Conservation (phyloP, 92 coral and sea anemone species). For the Actinostola sp. region DNA sequence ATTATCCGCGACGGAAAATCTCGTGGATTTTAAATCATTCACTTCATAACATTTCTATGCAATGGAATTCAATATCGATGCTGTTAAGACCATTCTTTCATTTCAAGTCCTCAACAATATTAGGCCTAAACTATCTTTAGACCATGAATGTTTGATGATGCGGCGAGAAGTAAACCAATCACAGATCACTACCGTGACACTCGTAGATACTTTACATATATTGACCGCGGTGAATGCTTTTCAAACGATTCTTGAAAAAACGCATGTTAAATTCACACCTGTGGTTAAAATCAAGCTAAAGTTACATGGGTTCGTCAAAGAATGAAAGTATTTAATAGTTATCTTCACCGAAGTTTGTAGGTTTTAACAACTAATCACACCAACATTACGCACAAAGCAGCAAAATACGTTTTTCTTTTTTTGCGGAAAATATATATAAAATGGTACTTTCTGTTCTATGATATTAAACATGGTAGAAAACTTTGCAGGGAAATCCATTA, state of each 20-base stretch:
- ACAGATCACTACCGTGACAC: conserved; percentile 15
- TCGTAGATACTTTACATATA: conserved; percentile 8
- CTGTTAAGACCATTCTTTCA: not conserved
- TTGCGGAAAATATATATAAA: no score
- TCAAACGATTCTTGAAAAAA: not conserved
- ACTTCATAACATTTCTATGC: not conserved
- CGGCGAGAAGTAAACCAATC: conserved; percentile 54
- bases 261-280: conserved; percentile 13
- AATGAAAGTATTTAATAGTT: no score
- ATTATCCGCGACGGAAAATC: not conserved
- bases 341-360: no score
- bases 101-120: conserved; percentile 15
- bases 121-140: conserved; percentile 11
- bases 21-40: not conserved
- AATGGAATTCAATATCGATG: not conserved
- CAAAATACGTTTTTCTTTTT: no score
- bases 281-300: no score
- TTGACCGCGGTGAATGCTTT: not conserved
- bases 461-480: no score
- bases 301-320: no score
- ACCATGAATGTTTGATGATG: conserved; percentile 66
- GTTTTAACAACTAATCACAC: no score
- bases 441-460: no score
- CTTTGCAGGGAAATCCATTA: no score
- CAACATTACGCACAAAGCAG: no score